Evolutionary conservation across 2,113 vertebrate genomes (phyloP).

Genomic region (Plotosus lineatus): DNA sequence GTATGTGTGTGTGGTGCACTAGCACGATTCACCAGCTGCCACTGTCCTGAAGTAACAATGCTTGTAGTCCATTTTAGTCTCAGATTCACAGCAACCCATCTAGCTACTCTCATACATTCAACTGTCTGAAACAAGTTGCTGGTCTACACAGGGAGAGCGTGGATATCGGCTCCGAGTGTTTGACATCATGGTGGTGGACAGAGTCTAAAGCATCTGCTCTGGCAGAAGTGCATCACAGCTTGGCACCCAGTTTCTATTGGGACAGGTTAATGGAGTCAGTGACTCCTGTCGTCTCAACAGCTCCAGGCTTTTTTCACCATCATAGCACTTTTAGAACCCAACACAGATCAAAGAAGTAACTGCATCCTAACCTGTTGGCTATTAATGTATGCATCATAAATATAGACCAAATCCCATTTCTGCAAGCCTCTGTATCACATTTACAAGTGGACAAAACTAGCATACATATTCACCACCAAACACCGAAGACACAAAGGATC

Average conservation of each 20-base stretch:
- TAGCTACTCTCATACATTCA: neutral
- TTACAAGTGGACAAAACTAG: slow-evolving; percentile 24
- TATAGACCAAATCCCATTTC: slow-evolving; percentile 6
- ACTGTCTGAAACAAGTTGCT: neutral
- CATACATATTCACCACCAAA: slow-evolving; percentile 7
- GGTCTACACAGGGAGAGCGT: neutral
- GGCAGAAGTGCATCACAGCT: slow-evolving; percentile 31
- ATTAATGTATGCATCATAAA: neutral
- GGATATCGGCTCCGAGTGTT: neutral
- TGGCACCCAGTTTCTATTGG: slow-evolving; percentile 28
- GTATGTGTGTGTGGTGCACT: no score
- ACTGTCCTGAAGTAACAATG: slow-evolving; percentile 11
- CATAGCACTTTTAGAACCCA: slow-evolving; percentile 25
- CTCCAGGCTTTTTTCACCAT: slow-evolving; percentile 43
- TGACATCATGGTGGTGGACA: slow-evolving; percentile 27
- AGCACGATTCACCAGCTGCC: no score
- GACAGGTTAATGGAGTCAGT: slow-evolving; percentile 54
- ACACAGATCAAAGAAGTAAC: slow-evolving; percentile 16
- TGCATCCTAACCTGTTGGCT: slow-evolving; percentile 3
- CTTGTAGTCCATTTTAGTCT: neutral
- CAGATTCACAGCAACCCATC: slow-evolving; percentile 2
- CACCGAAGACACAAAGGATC: slow-evolving; percentile 14
- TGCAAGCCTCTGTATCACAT: slow-evolving; percentile 10
- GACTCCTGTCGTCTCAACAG: slow-evolving; percentile 37
- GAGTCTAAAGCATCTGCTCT: slow-evolving; percentile 40